These are phyloP conservation scores for Drosophila nikananu DNA, from an alignment of 1,140 invertebrate genomes.

Conservation along the genomic window DNA sequence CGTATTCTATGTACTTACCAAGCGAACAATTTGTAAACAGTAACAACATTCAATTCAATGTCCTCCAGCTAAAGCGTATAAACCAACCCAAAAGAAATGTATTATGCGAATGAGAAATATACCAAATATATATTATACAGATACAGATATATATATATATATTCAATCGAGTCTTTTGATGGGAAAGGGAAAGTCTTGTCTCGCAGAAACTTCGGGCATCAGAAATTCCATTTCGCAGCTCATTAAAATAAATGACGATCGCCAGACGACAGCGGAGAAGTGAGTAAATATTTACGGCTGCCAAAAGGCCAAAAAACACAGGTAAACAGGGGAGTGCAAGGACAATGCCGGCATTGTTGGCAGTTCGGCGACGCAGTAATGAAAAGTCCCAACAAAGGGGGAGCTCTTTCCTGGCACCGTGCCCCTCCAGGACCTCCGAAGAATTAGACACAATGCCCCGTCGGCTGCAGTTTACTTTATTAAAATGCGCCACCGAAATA, in stretches of 20 bases:
- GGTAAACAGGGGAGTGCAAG: conserved; percentile 55
- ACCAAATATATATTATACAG: conserved; percentile 51
- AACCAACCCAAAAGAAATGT: conserved; percentile 67
- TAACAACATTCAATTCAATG: conserved; percentile 82
- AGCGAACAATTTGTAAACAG: conserved; percentile 64
- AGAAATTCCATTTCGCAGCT: conserved; percentile 79
- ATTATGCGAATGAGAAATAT: conserved; percentile 63
- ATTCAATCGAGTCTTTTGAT: conserved; percentile 17
- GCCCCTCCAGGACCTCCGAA: conserved; percentile 7
- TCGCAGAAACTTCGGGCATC: conserved; percentile 20
- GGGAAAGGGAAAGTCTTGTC: conserved; percentile 31
- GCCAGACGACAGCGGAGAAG: conserved; percentile 54
- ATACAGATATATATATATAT: conserved; percentile 17
- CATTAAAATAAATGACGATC: conserved; percentile 83
- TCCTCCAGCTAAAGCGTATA: conserved; percentile 78
- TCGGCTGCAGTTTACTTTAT: conserved; percentile 76
- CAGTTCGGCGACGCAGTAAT: conserved; percentile 56
- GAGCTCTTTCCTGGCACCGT: background rate
- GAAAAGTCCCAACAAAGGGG: conserved; percentile 69
- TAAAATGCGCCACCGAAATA: conserved; percentile 72
- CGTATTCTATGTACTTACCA: conserved; percentile 44
- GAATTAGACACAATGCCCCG: conserved; percentile 66
- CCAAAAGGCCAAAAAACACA: conserved; percentile 4
- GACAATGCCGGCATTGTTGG: conserved; percentile 64
- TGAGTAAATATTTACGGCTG: conserved; percentile 61